Evolutionary conservation across 2,888 invertebrate genomes (phyloP), one percentile per base, ranked within the genome.

Genomic region (Nemotelus pantherinus): DNA sequence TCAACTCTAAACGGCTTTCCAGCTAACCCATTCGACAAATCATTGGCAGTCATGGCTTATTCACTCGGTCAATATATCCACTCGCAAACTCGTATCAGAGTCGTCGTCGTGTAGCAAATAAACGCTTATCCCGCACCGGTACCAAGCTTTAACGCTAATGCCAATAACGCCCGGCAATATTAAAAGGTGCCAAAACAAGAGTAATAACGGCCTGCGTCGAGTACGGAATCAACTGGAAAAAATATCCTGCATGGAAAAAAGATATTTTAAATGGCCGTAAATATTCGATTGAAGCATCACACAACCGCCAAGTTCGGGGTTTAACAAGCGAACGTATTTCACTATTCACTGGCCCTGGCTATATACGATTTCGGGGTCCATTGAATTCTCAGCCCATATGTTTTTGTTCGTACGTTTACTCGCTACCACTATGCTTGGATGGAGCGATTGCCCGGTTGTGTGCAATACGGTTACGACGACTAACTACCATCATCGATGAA

Each of bases 241-340:
- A 53, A 5, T 47, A 5, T 72, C 7, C 39, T 39, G 25, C 39
- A 41, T 10, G 9, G 50, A 74, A 72, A 58, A 76, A 63, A 68
- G 64, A 68, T 60, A 60, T 68, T 77, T 75, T 79, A 79, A 67
- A 76, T 77, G 77, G 77, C 76, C 80, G 77, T 80, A 79, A 79
- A 78, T 78, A 75, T 79, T 80, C 79, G 77, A 79, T 78, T 78
- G 77, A 77, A 77, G 75, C 77, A 77, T 50, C 74, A 74, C 48
- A 63, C 60, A 63, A 74, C 74, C 74, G 63, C 74, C 74, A 74
- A 74, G 48, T 63, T 43, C 39, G 9, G 57, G 70, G 74, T 48
- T 74, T 60, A 60, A 74, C 74, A 50, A 68, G 68, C 48, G 60
- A 63, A 55, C 25, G 74, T 63, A 74, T 74, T 74, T 63, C 74